Base-by-base conservation (phyloP, 2,888 invertebrate species). In the Argynnis bischoffii region DNA sequence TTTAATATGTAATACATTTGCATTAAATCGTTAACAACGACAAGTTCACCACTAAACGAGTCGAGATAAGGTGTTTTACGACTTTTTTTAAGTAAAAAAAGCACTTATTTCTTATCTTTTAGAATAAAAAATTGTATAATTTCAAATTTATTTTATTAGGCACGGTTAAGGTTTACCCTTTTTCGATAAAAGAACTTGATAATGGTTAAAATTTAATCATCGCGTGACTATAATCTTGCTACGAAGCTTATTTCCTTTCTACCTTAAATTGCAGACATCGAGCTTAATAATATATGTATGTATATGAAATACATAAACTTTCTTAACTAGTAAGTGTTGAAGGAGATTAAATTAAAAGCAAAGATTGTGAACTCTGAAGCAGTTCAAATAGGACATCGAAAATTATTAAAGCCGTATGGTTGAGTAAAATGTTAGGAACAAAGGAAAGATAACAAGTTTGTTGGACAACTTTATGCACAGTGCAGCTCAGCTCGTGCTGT, bases 391-490 rank as follows among this genome's bases (percentile, higher is more conserved):
- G 74, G 66, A 75, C 74, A 75, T 79, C 76, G 73, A 77, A 78
- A 78, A 77, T 77, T 78, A 77, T 81, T 79, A 75, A 76, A 77
- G 63, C 77, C 55, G 72, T 57, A 71, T 70, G 65, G 59, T 65
- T 66, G 67, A 64, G 69, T 67, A 63, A 69, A 76, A 75, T 72
- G 69, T 74, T 71, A 56, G 41, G 70, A 72, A 68, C 65, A 71
- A 73, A 71, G 63, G 61, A 72, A 75, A 79, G 79, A 74, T 74
- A 75, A 80, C 71, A 73, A 77, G 79, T 78, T 78, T 64, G 61
- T 68, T 55, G 41, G 55, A 66, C 48, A 74, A 73, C 71, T 76
- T 73, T 74, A 71, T 71, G 69, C 61, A 60, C 64, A 35, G 66
- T 64, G 63, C 63, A 71, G 74, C 65, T 61, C 55, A 55, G 61